Conservation (phyloP, 2,113 vertebrate genomes). For the Excalfactoria chinensis region DNA sequence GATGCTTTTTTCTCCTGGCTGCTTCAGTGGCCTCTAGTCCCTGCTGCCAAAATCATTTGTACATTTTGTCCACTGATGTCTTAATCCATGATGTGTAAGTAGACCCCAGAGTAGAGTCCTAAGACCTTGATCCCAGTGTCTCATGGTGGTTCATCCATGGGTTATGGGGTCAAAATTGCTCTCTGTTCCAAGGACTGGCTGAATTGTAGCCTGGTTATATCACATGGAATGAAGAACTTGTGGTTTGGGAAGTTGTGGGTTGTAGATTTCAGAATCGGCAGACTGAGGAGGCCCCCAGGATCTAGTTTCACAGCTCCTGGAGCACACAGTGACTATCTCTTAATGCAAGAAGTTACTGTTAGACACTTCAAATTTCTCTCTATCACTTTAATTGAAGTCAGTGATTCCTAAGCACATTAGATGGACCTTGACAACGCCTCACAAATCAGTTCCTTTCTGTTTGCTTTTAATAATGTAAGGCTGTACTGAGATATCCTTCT, state of each 20-base stretch:
- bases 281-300: not conserved
- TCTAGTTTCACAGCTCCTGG: not conserved
- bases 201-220: not conserved
- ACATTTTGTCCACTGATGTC: not conserved
- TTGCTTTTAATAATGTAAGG: not conserved
- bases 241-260: not conserved
- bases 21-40: not conserved
- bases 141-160: not conserved
- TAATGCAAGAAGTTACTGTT: not conserved
- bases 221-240: not conserved
- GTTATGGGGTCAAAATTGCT: not conserved
- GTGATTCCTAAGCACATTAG: not conserved
- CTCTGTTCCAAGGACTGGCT: not conserved
- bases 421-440: not conserved
- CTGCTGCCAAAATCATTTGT: not conserved
- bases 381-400: not conserved
- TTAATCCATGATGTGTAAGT: not conserved
- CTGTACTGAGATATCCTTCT: not conserved
- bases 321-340: not conserved
- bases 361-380: not conserved
- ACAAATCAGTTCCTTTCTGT: not conserved
- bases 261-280: not conserved
- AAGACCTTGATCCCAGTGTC: not conserved
- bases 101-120: not conserved
- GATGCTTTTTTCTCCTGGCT: not conserved